Evolutionary conservation across 2,113 vertebrate genomes (phyloP).

Genomic region (Aptenodytes forsteri): DNA sequence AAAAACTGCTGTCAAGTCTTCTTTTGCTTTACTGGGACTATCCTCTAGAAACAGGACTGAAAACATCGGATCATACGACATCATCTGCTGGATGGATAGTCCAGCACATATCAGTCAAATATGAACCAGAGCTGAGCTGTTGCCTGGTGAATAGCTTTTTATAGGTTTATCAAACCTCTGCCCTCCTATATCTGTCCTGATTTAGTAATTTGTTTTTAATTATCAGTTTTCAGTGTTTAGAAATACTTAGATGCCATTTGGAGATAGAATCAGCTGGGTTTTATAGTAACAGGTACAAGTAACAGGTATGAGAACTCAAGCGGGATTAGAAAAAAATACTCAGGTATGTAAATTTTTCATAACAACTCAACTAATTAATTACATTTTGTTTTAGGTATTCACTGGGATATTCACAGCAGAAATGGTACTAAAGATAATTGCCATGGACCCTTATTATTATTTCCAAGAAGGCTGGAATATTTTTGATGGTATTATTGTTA

Average conservation of each 20-base stretch:
- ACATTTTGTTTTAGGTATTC: constrained; percentile 84
- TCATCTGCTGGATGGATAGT: neutral
- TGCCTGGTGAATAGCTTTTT: neutral
- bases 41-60: neutral
- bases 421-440: constrained; percentile 96
- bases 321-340: neutral
- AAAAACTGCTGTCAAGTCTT: neutral
- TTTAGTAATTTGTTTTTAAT: neutral
- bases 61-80: neutral
- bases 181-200: neutral
- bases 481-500: constrained; percentile 95
- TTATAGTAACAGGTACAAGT: neutral
- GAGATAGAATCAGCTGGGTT: neutral
- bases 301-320: neutral
- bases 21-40: neutral
- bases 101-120: neutral
- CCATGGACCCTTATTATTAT: constrained; percentile 94
- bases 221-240: neutral
- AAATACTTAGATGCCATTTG: neutral
- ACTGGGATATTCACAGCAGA: constrained; percentile 95
- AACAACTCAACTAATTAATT: neutral
- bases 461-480: constrained; percentile 98
- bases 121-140: neutral
- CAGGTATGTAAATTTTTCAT: neutral
- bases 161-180: neutral